phyloP scores from a whole-genome alignment of 2,797 vertebrate species.

The Furcifer pardalis region DNA sequence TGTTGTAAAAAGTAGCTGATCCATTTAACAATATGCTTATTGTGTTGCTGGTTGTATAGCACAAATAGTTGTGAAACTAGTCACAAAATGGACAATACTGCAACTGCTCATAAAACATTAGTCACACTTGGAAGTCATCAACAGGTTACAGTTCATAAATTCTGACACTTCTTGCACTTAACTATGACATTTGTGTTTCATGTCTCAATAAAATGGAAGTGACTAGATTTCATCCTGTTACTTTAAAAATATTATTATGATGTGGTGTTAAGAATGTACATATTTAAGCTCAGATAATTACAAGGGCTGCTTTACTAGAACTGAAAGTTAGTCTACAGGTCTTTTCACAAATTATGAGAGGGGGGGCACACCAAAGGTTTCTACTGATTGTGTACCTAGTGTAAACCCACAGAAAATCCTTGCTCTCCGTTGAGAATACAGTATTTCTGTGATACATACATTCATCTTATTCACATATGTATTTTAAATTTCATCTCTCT shows the following conservation, averaged over 20 bases:
- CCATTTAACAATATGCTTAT: not conserved
- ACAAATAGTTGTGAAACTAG: too few species aligned
- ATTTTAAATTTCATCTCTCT: not conserved
- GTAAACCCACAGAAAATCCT: not conserved
- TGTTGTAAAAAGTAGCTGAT: not conserved
- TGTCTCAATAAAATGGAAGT: slow-evolving; percentile 3
- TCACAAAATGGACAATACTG: too few species aligned
- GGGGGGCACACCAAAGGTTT: not conserved
- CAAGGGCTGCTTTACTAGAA: not conserved
- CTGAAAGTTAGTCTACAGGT: not conserved
- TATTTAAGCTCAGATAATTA: not conserved
- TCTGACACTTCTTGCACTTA: slow-evolving; percentile 14
- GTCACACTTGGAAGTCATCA: too few species aligned
- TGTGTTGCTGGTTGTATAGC: too few species aligned
- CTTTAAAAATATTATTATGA: not conserved
- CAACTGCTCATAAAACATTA: too few species aligned
- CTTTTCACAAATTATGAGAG: not conserved
- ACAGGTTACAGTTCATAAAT: not conserved
- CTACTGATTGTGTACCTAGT: not conserved
- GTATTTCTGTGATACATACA: not conserved
- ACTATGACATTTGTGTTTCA: not conserved
- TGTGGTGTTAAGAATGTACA: not conserved
- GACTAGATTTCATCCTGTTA: not conserved
- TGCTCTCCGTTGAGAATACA: not conserved
- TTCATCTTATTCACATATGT: not conserved